Evolutionary conservation across 2,888 invertebrate genomes (phyloP).

Genomic region (Melieria picta): DNA sequence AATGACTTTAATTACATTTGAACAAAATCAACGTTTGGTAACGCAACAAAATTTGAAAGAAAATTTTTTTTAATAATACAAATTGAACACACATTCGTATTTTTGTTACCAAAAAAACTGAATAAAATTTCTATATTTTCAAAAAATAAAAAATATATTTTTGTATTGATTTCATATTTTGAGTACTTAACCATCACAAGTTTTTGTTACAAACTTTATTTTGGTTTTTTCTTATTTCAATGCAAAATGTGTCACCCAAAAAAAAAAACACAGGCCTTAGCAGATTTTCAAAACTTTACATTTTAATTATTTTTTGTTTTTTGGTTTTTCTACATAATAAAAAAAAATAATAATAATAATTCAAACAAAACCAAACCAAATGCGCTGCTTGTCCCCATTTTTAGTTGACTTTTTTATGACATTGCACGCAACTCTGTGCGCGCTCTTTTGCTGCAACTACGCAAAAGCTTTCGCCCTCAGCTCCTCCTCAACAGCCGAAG

Average conservation of each 20-base stretch:
- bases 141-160: conserved; percentile 2
- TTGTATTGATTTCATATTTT: not conserved
- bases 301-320: conserved; percentile 19
- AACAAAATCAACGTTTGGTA: too few relatives aligned
- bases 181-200: not conserved
- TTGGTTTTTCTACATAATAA: conserved; percentile 13
- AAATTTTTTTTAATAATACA: not conserved
- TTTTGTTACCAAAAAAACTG: conserved; percentile 25
- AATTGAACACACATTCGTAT: conserved; percentile 48
- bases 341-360: not conserved
- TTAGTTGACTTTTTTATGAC: too few relatives aligned
- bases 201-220: not conserved
- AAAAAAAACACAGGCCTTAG: too few relatives aligned
- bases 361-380: not conserved
- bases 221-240: not conserved
- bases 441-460: conserved; percentile 15
- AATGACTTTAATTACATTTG: too few relatives aligned
- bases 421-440: not conserved
- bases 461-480: conserved; percentile 14
- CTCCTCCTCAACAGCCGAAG: not conserved
- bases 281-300: not conserved
- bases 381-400: not conserved
- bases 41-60: too few relatives aligned
- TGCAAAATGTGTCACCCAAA: too few relatives aligned
- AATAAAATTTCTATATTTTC: conserved; percentile 18